A percentile compares a stretch with the other conserved stretches of the same genome.
Conservation (phyloP, 2,888 invertebrate species). For the Nomada ruficornis region DNA sequence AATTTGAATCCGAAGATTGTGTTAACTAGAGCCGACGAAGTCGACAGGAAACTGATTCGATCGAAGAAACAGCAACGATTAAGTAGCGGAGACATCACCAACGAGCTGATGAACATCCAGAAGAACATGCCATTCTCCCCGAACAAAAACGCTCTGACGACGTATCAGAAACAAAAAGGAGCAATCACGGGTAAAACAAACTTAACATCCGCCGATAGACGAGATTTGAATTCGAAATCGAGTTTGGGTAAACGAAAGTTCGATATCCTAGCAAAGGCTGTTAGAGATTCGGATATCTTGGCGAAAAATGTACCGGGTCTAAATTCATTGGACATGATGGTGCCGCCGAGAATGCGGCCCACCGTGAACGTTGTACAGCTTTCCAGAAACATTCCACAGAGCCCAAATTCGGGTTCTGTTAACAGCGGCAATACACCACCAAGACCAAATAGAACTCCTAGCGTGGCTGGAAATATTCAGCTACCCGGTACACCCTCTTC, state of each 20-base stretch:
- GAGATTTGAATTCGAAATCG: slow-evolving; percentile 66
- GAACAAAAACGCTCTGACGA: slow-evolving; percentile 74
- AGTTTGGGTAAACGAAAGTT: slow-evolving; percentile 75
- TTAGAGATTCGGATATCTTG: slow-evolving; percentile 82
- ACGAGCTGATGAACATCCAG: slow-evolving; percentile 79
- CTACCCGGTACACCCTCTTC: slow-evolving; percentile 82
- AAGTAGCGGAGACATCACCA: slow-evolving; percentile 78
- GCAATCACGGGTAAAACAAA: slow-evolving; percentile 55
- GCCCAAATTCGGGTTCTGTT: slow-evolving; percentile 79
- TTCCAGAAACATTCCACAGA: slow-evolving; percentile 82
- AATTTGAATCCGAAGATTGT: slow-evolving; percentile 84
- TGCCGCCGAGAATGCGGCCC: slow-evolving; percentile 84
- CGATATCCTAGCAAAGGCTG: slow-evolving; percentile 78
- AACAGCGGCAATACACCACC: slow-evolving; percentile 81
- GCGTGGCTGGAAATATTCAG: slow-evolving; percentile 78
- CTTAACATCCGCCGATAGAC: slow-evolving; percentile 51
- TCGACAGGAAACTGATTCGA: slow-evolving; percentile 74
- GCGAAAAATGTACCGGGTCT: slow-evolving; percentile 86
- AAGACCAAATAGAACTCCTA: slow-evolving; percentile 78
- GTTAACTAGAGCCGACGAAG: slow-evolving; percentile 81
- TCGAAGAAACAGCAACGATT: slow-evolving; percentile 76
- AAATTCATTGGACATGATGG: slow-evolving; percentile 87
- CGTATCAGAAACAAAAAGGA: slow-evolving; percentile 77
- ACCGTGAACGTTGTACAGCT: slow-evolving; percentile 88
- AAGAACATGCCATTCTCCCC: slow-evolving; percentile 79